Evolutionary conservation across 2,797 vertebrate species (phyloP).

Genomic region (Staurois parvus): DNA sequence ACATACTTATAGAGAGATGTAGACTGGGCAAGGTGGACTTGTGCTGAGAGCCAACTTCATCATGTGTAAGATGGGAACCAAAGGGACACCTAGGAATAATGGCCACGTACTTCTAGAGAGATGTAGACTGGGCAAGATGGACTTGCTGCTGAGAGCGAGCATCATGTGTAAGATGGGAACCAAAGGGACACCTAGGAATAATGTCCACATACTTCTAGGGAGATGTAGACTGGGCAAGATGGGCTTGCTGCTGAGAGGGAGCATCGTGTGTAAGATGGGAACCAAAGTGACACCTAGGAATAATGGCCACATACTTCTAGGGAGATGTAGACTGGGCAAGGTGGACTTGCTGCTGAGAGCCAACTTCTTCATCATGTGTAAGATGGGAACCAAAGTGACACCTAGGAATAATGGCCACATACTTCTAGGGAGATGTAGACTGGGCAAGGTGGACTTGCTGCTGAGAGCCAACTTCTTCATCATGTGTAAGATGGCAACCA

Average conservation of each 20-base stretch:
- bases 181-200: too few species aligned
- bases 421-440: too few species aligned
- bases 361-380: slow-evolving; percentile 83
- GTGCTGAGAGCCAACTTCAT: slow-evolving; percentile 83
- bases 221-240: too few species aligned
- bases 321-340: too few species aligned
- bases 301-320: too few species aligned
- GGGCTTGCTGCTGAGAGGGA: slow-evolving; percentile 80
- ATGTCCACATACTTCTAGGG: too few species aligned
- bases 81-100: too few species aligned
- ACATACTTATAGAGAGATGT: too few species aligned
- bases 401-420: too few species aligned
- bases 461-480: slow-evolving; percentile 82
- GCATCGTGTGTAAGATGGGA: slow-evolving; percentile 88
- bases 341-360: slow-evolving; percentile 80
- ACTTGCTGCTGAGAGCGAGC: slow-evolving; percentile 80
- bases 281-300: too few species aligned
- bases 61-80: slow-evolving; percentile 84
- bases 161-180: slow-evolving; percentile 87
- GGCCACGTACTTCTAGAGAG: too few species aligned
- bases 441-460: slow-evolving; percentile 73
- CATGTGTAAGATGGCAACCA: slow-evolving; percentile 84
- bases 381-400: slow-evolving; percentile 77
- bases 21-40: slow-evolving; percentile 66
- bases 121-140: slow-evolving; percentile 28